Evolutionary conservation across 2,888 invertebrate species (phyloP), one percentile per base, ranked within the genome.

Genomic region (Drosophila antonietae): DNA sequence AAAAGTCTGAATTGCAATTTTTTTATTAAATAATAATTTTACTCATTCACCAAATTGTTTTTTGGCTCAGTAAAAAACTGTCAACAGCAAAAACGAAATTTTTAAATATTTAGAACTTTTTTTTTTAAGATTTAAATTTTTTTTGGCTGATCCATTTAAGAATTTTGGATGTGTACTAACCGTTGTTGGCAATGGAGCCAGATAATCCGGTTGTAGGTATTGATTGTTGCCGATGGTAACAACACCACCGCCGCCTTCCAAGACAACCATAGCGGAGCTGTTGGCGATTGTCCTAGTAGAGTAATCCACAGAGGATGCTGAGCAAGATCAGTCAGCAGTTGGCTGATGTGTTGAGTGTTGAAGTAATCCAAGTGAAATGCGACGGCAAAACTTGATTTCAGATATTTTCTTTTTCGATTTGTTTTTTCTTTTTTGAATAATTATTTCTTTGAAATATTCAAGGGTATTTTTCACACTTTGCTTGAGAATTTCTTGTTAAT

Each of bases 161-260:
- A 37, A 18, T 9, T 20, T 41, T 6, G 15, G 3, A 20, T 6
- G n/a, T 55, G 12, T 83, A 95, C 97, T 96, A 95, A 98, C 98
- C 96, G 98, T 96, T 77, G 98, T 97, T 80, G 98, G 97, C 93
- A 98, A 95, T 85, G 98, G 98, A 85, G 98, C 96, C 91, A 98
- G 95, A 94, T 98, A 98, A 95, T 98, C 98, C 93, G 98, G 98
- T 93, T 98, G 97, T 88, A 98, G 94, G 93, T 98, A 98, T 94
- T 98, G 98, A 94, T 98, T 97, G 90, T 96, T 97, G 93, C 96
- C 96, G 89, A 96, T 95, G 91, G 97, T 95, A 94, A 97, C 95
- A 95, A 98, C 96, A 94, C 96, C 96, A 94, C 96, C 96, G 94
- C 96, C 96, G 94, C 96, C 96, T 95, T 97, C 97, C 94, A 97